A percentile compares a stretch with the other conserved stretches of the same genome.
phyloP scores from a whole-genome alignment of 1,140 invertebrate genomes.

The Chionoecetes opilio region DNA sequence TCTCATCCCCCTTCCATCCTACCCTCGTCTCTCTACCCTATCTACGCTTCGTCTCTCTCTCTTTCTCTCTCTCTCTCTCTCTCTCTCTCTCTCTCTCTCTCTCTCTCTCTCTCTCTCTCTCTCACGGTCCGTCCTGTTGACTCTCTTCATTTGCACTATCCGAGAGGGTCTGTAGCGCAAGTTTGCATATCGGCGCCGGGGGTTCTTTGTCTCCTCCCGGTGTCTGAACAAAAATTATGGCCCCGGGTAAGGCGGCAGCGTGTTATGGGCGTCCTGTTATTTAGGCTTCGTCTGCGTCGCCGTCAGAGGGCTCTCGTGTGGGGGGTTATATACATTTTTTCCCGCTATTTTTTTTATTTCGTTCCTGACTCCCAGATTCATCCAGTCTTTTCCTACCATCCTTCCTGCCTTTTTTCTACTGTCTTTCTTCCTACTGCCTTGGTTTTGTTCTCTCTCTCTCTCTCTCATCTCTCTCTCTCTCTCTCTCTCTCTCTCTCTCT shows the following conservation, averaged over 20 bases:
- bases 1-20: too few relatives aligned
- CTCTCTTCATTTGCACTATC: not conserved
- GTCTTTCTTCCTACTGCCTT: too few relatives aligned
- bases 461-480: too few relatives aligned
- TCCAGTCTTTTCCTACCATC: too few relatives aligned
- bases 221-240: not conserved
- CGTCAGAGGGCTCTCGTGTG: not conserved
- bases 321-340: not conserved
- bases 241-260: not conserved
- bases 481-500: too few relatives aligned
- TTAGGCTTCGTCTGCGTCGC: not conserved
- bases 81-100: conserved; percentile 27
- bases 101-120: conserved; percentile 27
- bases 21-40: too few relatives aligned
- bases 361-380: too few relatives aligned
- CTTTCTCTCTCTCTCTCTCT: conserved; percentile 14
- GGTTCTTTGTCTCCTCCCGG: not conserved
- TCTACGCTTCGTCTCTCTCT: not conserved
- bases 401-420: too few relatives aligned
- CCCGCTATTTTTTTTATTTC: too few relatives aligned
- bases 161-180: not conserved
- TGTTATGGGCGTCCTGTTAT: not conserved
- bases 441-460: too few relatives aligned
- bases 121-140: not conserved
- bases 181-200: not conserved